A percentile compares a stretch with the other conserved stretches of the same genome.
phyloP scores from a whole-genome alignment of 2,113 vertebrate genomes.

The Microcebus lehilahytsara region DNA sequence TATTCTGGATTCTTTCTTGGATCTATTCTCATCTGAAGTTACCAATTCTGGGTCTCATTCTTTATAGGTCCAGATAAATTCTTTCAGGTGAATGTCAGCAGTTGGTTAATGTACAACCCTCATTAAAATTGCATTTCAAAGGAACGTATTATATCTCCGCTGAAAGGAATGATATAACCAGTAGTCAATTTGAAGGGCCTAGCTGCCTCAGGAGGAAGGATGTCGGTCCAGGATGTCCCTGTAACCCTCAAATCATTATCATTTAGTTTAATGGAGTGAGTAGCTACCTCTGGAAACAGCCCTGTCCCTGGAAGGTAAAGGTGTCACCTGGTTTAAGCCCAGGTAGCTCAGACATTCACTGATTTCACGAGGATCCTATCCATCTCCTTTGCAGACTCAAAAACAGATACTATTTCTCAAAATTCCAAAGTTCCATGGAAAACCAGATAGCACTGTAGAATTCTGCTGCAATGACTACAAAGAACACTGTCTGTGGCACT shows the following conservation, averaged over 20 bases:
- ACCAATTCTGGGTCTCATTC: background rate
- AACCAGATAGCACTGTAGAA: background rate
- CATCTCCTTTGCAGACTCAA: background rate
- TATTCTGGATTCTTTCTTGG: background rate
- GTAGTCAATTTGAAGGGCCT: background rate
- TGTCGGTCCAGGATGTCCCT: background rate
- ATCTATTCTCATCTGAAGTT: background rate
- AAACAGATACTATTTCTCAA: background rate
- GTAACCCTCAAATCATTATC: background rate
- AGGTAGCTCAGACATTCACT: background rate
- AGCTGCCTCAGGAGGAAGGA: background rate
- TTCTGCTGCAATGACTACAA: background rate
- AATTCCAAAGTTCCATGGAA: background rate
- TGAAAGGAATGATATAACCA: background rate
- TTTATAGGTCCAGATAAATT: background rate
- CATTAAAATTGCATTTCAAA: slow-evolving; percentile 7
- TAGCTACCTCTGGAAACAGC: background rate
- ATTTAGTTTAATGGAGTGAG: background rate
- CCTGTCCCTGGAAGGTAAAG: background rate
- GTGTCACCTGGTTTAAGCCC: background rate
- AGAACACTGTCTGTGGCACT: background rate
- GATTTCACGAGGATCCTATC: background rate
- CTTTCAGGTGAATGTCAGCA: background rate
- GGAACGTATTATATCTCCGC: background rate
- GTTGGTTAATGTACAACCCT: background rate